These are phyloP conservation scores for Bembecia ichneumoniformis DNA, from an alignment of 2,888 invertebrate genomes.

Conservation along the genomic window DNA sequence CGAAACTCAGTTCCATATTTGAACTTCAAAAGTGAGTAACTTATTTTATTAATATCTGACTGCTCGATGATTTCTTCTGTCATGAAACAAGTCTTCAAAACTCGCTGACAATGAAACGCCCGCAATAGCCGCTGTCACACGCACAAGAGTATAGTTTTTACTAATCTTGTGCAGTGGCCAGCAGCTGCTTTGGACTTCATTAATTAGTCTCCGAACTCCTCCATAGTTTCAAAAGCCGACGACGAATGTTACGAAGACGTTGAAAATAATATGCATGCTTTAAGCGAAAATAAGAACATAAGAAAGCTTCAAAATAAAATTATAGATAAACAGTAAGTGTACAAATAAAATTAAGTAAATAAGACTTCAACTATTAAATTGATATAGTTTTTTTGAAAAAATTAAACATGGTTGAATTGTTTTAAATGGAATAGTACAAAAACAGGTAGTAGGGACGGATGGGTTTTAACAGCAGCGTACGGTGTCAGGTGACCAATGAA, in stretches of 20 bases:
- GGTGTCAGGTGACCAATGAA: slow-evolving; percentile 26
- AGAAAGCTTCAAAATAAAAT: slow-evolving; percentile 2
- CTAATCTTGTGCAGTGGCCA: slow-evolving; percentile 99
- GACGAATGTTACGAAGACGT: slow-evolving; percentile 1
- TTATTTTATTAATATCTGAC: neutral
- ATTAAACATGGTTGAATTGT: neutral
- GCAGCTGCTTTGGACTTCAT: slow-evolving; percentile 93
- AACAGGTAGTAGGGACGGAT: slow-evolving; percentile 10
- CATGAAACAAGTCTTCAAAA: neutral
- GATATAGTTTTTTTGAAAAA: neutral
- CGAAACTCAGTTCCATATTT: neutral
- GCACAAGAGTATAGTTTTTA: slow-evolving; percentile 91
- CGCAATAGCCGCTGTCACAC: slow-evolving; percentile 99
- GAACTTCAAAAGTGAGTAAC: neutral
- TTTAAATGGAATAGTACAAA: neutral
- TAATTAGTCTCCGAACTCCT: slow-evolving; percentile 13
- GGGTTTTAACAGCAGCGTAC: neutral
- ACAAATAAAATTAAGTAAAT: too few relatives aligned
- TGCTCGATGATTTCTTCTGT: neutral
- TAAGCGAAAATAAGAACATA: slow-evolving; percentile 2
- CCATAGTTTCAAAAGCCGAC: neutral
- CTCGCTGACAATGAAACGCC: slow-evolving; percentile 73
- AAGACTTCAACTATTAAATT: too few relatives aligned
- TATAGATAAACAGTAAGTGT: neutral
- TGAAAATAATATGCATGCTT: slow-evolving; percentile 1